Conservation (phyloP, 64 coral and sea anemone genomes). For the Catalaphyllia jardinei region DNA sequence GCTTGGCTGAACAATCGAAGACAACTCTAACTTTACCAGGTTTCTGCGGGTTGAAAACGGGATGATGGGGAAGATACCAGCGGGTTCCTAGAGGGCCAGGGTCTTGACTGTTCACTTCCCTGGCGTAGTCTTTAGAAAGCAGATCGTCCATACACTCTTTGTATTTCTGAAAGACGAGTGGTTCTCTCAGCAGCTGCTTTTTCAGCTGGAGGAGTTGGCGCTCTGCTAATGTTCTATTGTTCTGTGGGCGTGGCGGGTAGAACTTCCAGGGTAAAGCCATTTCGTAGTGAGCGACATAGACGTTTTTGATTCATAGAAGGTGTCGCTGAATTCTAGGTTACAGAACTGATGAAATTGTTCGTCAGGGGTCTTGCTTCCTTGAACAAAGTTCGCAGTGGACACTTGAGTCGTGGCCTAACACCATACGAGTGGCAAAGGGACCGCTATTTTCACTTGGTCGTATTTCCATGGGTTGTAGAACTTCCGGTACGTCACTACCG, state of each 20-base stretch:
- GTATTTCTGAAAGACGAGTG: conserved; percentile 31
- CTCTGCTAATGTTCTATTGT: conserved; percentile 31
- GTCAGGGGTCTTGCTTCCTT: background rate
- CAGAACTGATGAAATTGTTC: conserved; percentile 18
- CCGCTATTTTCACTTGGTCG: background rate
- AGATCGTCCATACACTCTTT: conserved; percentile 18
- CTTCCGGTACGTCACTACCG: conserved; percentile 51
- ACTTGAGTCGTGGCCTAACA: background rate
- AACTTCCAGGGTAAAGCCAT: conserved; percentile 14
- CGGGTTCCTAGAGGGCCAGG: conserved; percentile 1
- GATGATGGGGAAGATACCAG: conserved; percentile 56
- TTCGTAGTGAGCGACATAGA: conserved; percentile 55
- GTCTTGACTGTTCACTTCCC: conserved; percentile 17
- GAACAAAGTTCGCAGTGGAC: background rate
- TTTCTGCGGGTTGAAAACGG: conserved; percentile 35
- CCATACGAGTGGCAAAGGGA: conserved; percentile 49
- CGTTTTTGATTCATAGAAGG: background rate
- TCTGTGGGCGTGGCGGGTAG: conserved; percentile 3
- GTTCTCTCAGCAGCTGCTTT: conserved; percentile 33
- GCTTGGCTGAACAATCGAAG: conserved; percentile 51
- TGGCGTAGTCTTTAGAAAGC: conserved; percentile 31
- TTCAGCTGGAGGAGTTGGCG: conserved; percentile 5
- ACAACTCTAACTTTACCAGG: conserved; percentile 42
- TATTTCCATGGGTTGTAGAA: background rate
- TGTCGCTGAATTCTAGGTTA: background rate